Evolutionary conservation across 2,888 invertebrate genomes (phyloP), one percentile per base, ranked within the genome.

Genomic region (Lithophane leautieri): DNA sequence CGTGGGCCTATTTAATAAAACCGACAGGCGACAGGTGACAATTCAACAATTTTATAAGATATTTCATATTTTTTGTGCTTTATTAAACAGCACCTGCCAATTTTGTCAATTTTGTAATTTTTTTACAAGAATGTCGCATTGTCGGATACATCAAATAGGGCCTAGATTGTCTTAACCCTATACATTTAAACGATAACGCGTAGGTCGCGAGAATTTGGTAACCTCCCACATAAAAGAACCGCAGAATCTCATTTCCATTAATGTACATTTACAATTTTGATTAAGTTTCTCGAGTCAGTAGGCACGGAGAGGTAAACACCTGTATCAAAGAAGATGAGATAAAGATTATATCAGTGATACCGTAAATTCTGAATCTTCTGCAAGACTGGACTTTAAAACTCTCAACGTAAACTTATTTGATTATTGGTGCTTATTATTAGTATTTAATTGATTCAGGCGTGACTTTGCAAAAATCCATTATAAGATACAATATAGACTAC

Each of bases 231-330:
- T 44, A 47, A 52, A 60, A 75, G n/a, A 44, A 70, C 60, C 63
- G 16, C 71, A 50, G 72, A n/a, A 60, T 72, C 54, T 77, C 68
- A 77, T 73, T 78, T 58, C 44, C 67, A 40, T 60, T 47, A 73
- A 69, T 73, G 22, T 22, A 42, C 54, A 73, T 79, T 72, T 69
- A 71, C 58, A 71, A 76, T 76, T 70, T 76, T 67, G 63, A 67
- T 76, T 47, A 28, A 44, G 25, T 34, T 69, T 52, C 25, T 14
- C 28, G 52, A 42, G 63, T 65, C 62, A 25, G n/a, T 60, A 54
- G 42, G 42, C 6, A 69, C 44, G 16, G 28, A 67, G 56, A 16
- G n/a, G 50, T 58, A 66, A 28, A 62, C 50, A 67, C 67, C 61
- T 42, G 71, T 71, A 16, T 44, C n/a, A 56, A 79, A 66, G 22